Evolutionary conservation across 1,140 invertebrate species (phyloP), one percentile per base, ranked within the genome.

Genomic region (Listronotus bonariensis): DNA sequence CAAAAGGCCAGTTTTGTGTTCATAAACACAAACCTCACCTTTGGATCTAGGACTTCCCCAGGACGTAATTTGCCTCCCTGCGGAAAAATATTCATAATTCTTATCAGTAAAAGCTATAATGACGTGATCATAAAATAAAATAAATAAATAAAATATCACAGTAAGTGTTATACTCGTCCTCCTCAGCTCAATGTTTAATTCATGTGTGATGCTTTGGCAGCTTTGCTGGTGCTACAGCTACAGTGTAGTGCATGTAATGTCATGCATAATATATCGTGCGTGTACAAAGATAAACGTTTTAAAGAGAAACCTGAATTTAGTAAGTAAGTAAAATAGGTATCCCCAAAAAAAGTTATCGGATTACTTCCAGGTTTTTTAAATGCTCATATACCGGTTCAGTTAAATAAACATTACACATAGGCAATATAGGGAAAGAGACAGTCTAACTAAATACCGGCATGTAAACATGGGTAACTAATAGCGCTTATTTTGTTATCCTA

Each of bases 11-110:
- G 83, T 81, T 85, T 84, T 84, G 83, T 85, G 83, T 83, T 80
- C 80, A 77, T 57, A 18, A 82, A 83, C 83, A 84, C 83, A 85
- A 86, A 84, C 83, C 86, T 87, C 87, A 90, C 88, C 88, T 90
- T 89, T 80, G 81, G 81, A 80, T 90, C 88, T 77, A 87, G 83
- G 79, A 90, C 85, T 82, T 91, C 88, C 82, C 88, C 89, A 78
- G 88, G 89, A 78, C 89, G 88, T 82, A 90, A 87, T 82, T 84
- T 88, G 83, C 77, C 77, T 73, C 73, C 77, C 77, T 78, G 76
- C 68, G 60, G 72, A 61, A 72, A 61, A 72, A 62, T 49, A 63
- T 42, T 62, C 20, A 62, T 26, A 51, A n/a, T 32, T 31, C 8
- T 20, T 31, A 58, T 49, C 56, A 32, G 26, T 58, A 15, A 20